Evolutionary conservation across 1,140 invertebrate genomes (phyloP), one percentile per base, ranked within the genome.

Genomic region (Drosophila fuyamai): DNA sequence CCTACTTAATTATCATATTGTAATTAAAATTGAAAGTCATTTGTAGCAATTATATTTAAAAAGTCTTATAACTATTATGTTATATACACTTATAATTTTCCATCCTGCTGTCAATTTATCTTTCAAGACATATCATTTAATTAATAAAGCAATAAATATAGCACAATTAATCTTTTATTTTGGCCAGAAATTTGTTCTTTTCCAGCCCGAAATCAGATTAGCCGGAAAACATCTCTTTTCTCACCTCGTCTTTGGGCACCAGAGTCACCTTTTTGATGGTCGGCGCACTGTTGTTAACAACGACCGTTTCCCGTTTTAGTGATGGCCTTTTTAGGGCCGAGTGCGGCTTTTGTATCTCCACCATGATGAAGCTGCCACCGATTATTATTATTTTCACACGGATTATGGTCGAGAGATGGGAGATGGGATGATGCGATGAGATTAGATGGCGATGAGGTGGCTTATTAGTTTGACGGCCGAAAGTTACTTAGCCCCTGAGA

Each of bases 311-410:
- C 57, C 91, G 83, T 50, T 92, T 92, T n/a, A 90, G 50, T 74
- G 91, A 91, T 71, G 91, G 89, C 43, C 85, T 59, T 76, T 92
- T 92, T 10, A 92, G 59, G 1, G 88, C 91, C 78, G 91, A 90
- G 65, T 90, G 90, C 32, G 88, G 91, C 79, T 92, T 92, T 80
- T 91, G 91, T 90, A 92, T 92, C 77, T 92, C 91, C 29, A 92
- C 91, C 91, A 92, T 92, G 63, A 36, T 44, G 50, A n/a, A 9
- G 46, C 35, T 59, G 75, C 38, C 27, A 57, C 40, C 50, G 46
- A 79, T 59, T 55, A 66, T 60, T 29, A 66, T 47, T 55, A 73
- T 60, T 29, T 60, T 47, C 16, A 29, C 47, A 36, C 27, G 36
- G 27, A 40, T 47, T 57, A 27, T 23, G 38, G 16, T 8, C n/a